Percentiles rank a stretch among this genome's conserved stretches.
These are phyloP conservation scores for Polypterus senegalus DNA, from an alignment of 2,113 vertebrate genomes.

Conservation along the genomic window DNA sequence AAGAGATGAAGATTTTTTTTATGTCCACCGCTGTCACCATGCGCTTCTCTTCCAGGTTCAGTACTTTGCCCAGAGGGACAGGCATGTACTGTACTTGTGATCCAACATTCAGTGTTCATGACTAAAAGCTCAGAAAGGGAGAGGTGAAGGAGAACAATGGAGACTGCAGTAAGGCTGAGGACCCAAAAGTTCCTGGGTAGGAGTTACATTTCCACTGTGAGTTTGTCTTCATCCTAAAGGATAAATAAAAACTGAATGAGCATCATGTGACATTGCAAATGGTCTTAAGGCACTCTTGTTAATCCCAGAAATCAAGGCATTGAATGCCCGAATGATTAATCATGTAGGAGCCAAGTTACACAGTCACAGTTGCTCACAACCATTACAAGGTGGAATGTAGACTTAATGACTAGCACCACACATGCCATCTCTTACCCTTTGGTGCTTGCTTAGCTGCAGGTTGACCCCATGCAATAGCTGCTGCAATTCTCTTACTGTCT, in stretches of 20 bases:
- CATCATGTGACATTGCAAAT: neutral
- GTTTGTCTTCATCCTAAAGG: slow-evolving; percentile 34
- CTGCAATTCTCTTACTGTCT: slow-evolving; percentile 78
- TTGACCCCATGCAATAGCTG: slow-evolving; percentile 73
- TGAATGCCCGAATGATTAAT: too few relatives aligned
- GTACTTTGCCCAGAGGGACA: too few relatives aligned
- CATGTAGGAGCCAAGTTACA: too few relatives aligned
- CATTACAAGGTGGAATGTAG: neutral
- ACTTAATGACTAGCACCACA: neutral
- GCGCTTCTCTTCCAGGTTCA: too few relatives aligned
- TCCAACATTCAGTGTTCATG: slow-evolving; percentile 10
- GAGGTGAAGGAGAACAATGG: slow-evolving; percentile 20
- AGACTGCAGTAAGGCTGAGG: slow-evolving; percentile 29
- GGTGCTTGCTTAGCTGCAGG: slow-evolving; percentile 70
- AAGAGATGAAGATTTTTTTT: too few relatives aligned
- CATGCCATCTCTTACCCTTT: slow-evolving; percentile 23
- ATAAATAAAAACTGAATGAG: neutral
- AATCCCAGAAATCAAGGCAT: too few relatives aligned
- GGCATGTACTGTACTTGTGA: too few relatives aligned
- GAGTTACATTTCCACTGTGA: slow-evolving; percentile 35
- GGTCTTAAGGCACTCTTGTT: too few relatives aligned
- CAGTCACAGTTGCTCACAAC: too few relatives aligned
- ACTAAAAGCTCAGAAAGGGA: slow-evolving; percentile 13
- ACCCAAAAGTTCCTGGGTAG: neutral
- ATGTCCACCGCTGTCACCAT: too few relatives aligned